Percentiles rank a stretch among this genome's conserved stretches.
phyloP scores from a whole-genome alignment of 2,888 invertebrate genomes.

The Camptogramma bilineatum region DNA sequence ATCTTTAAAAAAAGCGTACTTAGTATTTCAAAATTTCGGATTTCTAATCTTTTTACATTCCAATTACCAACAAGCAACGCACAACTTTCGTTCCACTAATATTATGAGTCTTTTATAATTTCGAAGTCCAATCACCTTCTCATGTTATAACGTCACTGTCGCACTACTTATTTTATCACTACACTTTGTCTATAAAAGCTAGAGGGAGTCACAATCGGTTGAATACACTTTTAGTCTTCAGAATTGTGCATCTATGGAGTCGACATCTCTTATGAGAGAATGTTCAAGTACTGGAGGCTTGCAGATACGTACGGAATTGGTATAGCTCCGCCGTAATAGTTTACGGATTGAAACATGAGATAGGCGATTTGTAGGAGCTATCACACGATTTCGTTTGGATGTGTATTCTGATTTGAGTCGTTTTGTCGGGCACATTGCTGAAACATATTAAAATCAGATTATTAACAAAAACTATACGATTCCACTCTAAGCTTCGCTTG shows the following conservation, averaged over 20 bases:
- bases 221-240: slow-evolving; percentile 60
- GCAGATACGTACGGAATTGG: slow-evolving; percentile 79
- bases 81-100: slow-evolving; percentile 70
- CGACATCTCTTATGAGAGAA: slow-evolving; percentile 68
- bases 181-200: slow-evolving; percentile 66
- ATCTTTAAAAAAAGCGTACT: slow-evolving; percentile 76
- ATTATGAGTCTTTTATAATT: slow-evolving; percentile 70
- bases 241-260: slow-evolving; percentile 59
- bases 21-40: slow-evolving; percentile 59
- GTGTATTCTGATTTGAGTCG: slow-evolving; percentile 92
- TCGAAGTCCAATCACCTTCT: slow-evolving; percentile 79
- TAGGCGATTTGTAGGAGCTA: slow-evolving; percentile 89
- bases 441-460: slow-evolving; percentile 63
- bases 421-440: slow-evolving; percentile 93
- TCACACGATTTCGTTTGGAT: slow-evolving; percentile 94
- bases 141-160: slow-evolving; percentile 73
- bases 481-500: no score
- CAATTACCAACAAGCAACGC: slow-evolving; percentile 77
- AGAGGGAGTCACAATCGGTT: slow-evolving; percentile 59
- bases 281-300: slow-evolving; percentile 74
- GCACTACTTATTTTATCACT: slow-evolving; percentile 53
- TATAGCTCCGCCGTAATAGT: slow-evolving; percentile 82
- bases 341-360: slow-evolving; percentile 87
- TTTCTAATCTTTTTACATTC: slow-evolving; percentile 71
- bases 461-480: no score